These are phyloP conservation scores for Tuta absoluta DNA, from an alignment of 2,888 invertebrate genomes.

Conservation along the genomic window DNA sequence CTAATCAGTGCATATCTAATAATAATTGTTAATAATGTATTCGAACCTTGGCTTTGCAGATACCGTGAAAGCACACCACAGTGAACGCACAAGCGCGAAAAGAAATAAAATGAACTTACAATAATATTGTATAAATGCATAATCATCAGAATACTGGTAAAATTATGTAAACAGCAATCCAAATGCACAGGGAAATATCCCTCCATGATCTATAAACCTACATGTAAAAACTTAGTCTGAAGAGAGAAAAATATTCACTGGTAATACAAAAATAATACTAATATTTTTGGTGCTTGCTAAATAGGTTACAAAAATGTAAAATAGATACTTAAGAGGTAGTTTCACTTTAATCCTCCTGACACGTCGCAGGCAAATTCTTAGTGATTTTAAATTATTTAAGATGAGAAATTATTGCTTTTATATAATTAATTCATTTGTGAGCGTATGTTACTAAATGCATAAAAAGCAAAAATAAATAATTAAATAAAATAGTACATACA, in stretches of 20 bases:
- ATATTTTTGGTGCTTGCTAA: slow-evolving; percentile 20
- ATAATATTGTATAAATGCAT: not conserved
- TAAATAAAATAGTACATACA: too few species aligned
- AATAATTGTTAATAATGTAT: too few species aligned
- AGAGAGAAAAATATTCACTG: slow-evolving; percentile 33
- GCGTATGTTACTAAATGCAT: too few species aligned
- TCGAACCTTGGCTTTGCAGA: too few species aligned
- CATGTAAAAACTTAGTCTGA: not conserved
- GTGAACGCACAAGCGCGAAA: not conserved
- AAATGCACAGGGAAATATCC: not conserved
- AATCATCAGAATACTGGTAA: not conserved
- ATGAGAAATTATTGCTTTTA: too few species aligned
- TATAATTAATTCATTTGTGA: too few species aligned
- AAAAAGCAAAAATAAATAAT: too few species aligned
- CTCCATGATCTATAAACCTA: not conserved
- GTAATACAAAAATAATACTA: slow-evolving; percentile 23
- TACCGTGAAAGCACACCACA: not conserved
- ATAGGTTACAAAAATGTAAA: slow-evolving; percentile 12
- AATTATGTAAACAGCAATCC: not conserved
- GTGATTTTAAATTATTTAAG: not conserved
- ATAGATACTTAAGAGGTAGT: slow-evolving; percentile 57
- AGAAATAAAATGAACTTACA: not conserved
- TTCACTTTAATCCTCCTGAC: slow-evolving; percentile 23
- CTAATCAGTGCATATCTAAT: too few species aligned
- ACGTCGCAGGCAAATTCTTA: not conserved